Evolutionary conservation across 2,113 vertebrate species (phyloP).

Genomic region (Andinoacara biseriatus): DNA sequence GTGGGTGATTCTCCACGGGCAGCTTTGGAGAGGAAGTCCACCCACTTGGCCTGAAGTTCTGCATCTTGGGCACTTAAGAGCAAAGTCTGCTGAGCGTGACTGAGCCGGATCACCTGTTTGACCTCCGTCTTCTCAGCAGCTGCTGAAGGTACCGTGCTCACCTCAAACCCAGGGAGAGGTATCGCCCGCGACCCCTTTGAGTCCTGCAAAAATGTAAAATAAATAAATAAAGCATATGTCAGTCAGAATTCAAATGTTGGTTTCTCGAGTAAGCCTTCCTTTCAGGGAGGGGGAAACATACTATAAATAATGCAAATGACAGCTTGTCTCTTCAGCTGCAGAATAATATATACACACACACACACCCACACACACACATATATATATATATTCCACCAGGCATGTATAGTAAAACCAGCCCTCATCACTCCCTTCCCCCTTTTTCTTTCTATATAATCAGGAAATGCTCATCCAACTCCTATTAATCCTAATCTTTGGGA

Average conservation of each 20-base stretch:
- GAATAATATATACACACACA: neutral
- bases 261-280: neutral
- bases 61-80: slow-evolving; percentile 85
- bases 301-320: neutral
- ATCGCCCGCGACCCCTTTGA: slow-evolving; percentile 72
- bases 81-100: slow-evolving; percentile 82
- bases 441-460: slow-evolving; percentile 58
- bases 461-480: slow-evolving; percentile 53
- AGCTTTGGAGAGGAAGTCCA: slow-evolving; percentile 83
- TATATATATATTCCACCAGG: slow-evolving; percentile 15
- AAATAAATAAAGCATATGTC: neutral
- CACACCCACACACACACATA: too few species aligned
- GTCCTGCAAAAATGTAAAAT: slow-evolving; percentile 74
- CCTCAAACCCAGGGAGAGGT: slow-evolving; percentile 84
- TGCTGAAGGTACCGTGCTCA: slow-evolving; percentile 65
- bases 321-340: slow-evolving; percentile 19
- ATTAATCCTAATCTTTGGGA: slow-evolving; percentile 76
- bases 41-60: slow-evolving; percentile 86
- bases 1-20: slow-evolving; percentile 70
- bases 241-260: neutral
- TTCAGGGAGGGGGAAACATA: neutral
- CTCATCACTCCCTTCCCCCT: slow-evolving; percentile 18
- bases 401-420: slow-evolving; percentile 20
- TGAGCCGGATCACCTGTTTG: slow-evolving; percentile 83
- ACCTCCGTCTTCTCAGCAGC: slow-evolving; percentile 79